These are phyloP conservation scores for Tenthredo distinguenda DNA, from an alignment of 2,888 invertebrate species.

Conservation along the genomic window DNA sequence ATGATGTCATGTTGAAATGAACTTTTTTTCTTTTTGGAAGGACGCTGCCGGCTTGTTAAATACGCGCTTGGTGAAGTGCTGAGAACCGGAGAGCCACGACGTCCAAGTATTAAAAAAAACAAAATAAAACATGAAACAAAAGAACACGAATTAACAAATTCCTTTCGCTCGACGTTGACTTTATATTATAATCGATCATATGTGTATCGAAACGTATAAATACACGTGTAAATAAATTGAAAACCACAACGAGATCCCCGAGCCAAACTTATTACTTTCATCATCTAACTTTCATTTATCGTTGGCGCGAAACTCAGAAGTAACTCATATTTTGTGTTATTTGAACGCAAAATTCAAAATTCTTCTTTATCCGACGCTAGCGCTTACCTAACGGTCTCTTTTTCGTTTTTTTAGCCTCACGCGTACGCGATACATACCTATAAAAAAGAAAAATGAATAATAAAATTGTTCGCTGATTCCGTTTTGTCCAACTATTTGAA, in stretches of 20 bases:
- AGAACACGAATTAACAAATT: not conserved
- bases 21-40: constrained; percentile 44
- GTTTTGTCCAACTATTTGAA: not conserved
- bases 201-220: constrained; percentile 45
- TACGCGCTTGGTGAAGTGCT: constrained; percentile 16
- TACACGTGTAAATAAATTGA: constrained; percentile 49
- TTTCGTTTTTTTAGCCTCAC: too few species aligned
- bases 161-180: not conserved
- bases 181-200: constrained; percentile 17
- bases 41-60: constrained; percentile 48
- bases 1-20: constrained; percentile 14
- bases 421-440: too few species aligned
- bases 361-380: too few species aligned
- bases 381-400: too few species aligned
- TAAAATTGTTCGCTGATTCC: not conserved
- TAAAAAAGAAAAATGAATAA: not conserved
- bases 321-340: too few species aligned
- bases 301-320: too few species aligned
- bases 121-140: not conserved
- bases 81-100: constrained; percentile 33
- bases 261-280: not conserved
- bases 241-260: constrained; percentile 14
- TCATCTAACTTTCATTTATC: too few species aligned
- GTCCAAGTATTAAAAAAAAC: constrained; percentile 29
- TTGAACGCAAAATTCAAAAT: too few species aligned